Evolutionary conservation across 1,140 invertebrate genomes (phyloP).

Genomic region (Lanistes nyassanus): DNA sequence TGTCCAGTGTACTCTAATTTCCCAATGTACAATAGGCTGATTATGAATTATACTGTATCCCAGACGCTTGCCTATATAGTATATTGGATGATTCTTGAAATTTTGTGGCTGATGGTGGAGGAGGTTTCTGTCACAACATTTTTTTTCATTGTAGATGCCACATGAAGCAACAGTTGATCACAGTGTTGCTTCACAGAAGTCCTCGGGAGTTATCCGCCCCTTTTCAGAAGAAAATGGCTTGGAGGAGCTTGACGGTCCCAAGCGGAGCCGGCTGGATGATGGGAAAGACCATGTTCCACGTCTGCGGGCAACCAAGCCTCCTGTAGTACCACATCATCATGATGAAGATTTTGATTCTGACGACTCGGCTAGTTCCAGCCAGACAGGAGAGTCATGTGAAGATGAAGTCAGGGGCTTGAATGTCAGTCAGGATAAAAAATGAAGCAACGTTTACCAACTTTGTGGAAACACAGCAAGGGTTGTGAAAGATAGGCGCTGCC

Average conservation of each 20-base stretch:
- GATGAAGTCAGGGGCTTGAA: neutral
- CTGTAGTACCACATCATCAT: constrained; percentile 82
- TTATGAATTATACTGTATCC: neutral
- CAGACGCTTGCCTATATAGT: neutral
- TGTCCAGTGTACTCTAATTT: neutral
- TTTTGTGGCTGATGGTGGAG: neutral
- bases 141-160: constrained; percentile 77
- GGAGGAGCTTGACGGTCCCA: constrained; percentile 10
- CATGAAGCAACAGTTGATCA: constrained; percentile 98
- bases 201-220: constrained; percentile 17
- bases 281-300: constrained; percentile 74
- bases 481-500: too few relatives aligned
- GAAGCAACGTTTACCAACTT: too few relatives aligned
- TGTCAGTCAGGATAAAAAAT: neutral
- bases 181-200: constrained; percentile 69
- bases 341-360: constrained; percentile 28
- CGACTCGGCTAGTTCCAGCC: constrained; percentile 13
- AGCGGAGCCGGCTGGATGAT: constrained; percentile 5
- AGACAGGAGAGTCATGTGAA: neutral
- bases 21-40: neutral
- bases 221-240: neutral
- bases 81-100: neutral
- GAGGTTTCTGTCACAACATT: neutral
- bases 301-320: constrained; percentile 85
- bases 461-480: too few relatives aligned